Conservation (phyloP, 2,113 vertebrate genomes). For the Lepus europaeus region DNA sequence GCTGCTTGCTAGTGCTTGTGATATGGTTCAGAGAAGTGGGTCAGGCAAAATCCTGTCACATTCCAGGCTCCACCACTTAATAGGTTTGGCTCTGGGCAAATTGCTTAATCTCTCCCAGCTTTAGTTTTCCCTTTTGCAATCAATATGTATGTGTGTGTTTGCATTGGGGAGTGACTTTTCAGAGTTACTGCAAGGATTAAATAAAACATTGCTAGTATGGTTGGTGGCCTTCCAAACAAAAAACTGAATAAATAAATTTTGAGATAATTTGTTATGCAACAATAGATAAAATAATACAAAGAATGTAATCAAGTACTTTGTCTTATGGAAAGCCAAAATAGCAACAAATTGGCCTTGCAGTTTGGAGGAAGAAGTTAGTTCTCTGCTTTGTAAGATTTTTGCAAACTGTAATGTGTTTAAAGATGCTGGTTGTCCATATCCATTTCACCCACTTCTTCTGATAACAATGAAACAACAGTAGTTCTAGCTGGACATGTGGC, state of each 20-base stretch:
- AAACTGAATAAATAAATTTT: not conserved
- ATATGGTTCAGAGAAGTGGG: not conserved
- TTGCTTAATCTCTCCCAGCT: not conserved
- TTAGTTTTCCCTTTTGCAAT: not conserved
- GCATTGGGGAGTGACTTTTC: not conserved
- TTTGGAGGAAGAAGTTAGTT: not conserved
- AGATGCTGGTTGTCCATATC: not conserved
- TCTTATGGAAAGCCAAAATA: not conserved
- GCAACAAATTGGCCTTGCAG: not conserved
- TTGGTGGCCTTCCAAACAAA: not conserved
- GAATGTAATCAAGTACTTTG: not conserved
- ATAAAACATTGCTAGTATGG: not conserved
- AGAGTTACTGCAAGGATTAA: not conserved
- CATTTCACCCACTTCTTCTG: not conserved
- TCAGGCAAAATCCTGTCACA: not conserved
- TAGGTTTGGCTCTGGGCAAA: not conserved
- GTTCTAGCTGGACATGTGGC: not conserved
- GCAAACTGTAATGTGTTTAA: not conserved
- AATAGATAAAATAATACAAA: not conserved
- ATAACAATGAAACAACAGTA: not conserved
- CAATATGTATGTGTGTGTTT: too few relatives aligned
- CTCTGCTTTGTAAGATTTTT: not conserved
- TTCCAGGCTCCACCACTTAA: not conserved
- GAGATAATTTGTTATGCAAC: not conserved
- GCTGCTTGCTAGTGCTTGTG: accelerated